Evolutionary conservation across 1,140 invertebrate genomes (phyloP), one percentile per base, ranked within the genome.

Genomic region (Brachystomella parvula): DNA sequence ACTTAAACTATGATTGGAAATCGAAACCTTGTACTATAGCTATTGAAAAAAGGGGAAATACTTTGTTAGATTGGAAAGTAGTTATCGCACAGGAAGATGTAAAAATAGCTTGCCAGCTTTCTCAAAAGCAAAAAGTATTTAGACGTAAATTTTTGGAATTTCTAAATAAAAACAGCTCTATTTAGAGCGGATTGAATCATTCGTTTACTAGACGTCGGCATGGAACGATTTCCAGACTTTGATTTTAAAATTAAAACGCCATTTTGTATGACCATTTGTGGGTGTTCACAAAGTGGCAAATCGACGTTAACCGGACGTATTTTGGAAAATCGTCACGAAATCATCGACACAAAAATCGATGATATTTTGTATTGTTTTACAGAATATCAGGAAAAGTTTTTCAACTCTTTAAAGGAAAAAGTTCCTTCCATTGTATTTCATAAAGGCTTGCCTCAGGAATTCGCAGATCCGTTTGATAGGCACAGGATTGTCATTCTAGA

Each of bases 351-450:
- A 6, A 2, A 63, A 12, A 49, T 63, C 2, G 30, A 63, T 3
- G 21, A 44, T 44, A 30, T 63, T 47, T 21, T 63, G 2, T 63
- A 63, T 21, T 63, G 61, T 39, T 63, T 15, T 47, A 33, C 30
- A 2, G 44, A 24, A 47, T 12, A 47, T 30, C 61, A 63, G 30
- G 31, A 31, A 3, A 9, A 63, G 3, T 47, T 63, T 24, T 63
- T 63, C 39, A 31, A 15, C 3, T 15, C 17, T 47, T 28, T 63
- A 29, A 63, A 63, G 28, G 2, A 47, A 12, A 26, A 63, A 12
- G 19, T 63, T 3, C 39, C 61, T 2, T 2, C 19, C 3, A 63
- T 63, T 28, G 2, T 6, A 19, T 63, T 63, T 29, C 61, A 63
- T 29, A 2, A 28, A 28, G 61, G 61, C 3, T 2, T 63, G 19